Conservation (phyloP, 2,888 invertebrate species). For the Trissonchulus sp. region DNA sequence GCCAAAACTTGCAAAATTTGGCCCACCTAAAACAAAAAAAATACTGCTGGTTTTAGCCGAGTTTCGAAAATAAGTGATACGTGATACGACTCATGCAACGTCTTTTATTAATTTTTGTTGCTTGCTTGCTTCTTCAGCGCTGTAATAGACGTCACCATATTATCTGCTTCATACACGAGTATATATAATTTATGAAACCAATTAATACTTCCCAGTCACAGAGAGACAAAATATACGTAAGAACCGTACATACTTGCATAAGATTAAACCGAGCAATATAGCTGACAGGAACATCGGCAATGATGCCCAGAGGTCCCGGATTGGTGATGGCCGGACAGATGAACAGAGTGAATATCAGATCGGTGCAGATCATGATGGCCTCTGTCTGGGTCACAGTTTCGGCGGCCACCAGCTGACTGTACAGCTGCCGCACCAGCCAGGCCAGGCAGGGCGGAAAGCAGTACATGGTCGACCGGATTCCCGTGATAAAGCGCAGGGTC, state of each 20-base stretch:
- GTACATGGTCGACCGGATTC: constrained; percentile 72
- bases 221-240: too few relatives aligned
- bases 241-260: constrained; percentile 55
- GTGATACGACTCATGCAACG: too few relatives aligned
- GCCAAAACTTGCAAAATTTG: constrained; percentile 87
- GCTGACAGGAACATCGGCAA: constrained; percentile 80
- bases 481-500: constrained; percentile 71
- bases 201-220: too few relatives aligned
- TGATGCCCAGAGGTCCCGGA: constrained; percentile 86
- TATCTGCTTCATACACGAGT: too few relatives aligned
- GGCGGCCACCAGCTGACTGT: constrained; percentile 60
- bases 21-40: constrained; percentile 70
- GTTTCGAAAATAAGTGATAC: constrained; percentile 11
- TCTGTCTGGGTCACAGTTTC: not conserved
- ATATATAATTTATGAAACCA: too few relatives aligned
- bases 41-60: constrained; percentile 21
- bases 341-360: constrained; percentile 83
- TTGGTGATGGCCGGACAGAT: constrained; percentile 93
- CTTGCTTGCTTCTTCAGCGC: too few relatives aligned
- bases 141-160: too few relatives aligned
- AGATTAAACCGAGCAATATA: constrained; percentile 77
- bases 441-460: constrained; percentile 81
- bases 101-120: too few relatives aligned
- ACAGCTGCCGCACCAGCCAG: constrained; percentile 83
- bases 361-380: constrained; percentile 66